These are phyloP conservation scores for Eleutherodactylus coqui DNA, from an alignment of 2,797 vertebrate species.

Conservation along the genomic window DNA sequence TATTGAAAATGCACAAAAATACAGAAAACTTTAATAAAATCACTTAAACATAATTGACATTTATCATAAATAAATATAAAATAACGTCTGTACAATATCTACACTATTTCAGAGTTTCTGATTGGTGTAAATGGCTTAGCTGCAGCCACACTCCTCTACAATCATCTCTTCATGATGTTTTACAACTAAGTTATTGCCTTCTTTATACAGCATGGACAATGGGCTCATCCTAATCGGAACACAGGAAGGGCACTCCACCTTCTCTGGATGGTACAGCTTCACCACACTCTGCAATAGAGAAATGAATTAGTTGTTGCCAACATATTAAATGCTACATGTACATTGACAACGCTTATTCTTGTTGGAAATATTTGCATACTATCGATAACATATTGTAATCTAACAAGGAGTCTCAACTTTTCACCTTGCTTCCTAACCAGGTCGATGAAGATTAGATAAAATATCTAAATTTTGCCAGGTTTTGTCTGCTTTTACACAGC, in stretches of 20 bases:
- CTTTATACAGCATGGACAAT: conserved; percentile 90
- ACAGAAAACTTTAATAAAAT: neutral
- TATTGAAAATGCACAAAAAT: neutral
- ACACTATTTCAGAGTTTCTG: neutral
- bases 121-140: conserved; percentile 69
- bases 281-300: conserved; percentile 81
- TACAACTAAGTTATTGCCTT: conserved; percentile 79
- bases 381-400: too few species aligned
- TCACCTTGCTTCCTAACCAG: too few species aligned
- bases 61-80: conserved; percentile 21
- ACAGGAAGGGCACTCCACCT: conserved; percentile 81
- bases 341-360: neutral
- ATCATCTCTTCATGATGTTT: conserved; percentile 92
- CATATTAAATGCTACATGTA: neutral
- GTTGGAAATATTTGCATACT: too few species aligned
- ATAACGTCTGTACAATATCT: conserved; percentile 49
- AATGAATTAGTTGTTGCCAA: neutral
- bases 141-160: conserved; percentile 90
- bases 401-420: too few species aligned
- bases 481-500: too few species aligned
- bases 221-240: conserved; percentile 84
- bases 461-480: too few species aligned
- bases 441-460: too few species aligned
- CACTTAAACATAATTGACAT: neutral
- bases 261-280: conserved; percentile 82